Base-by-base conservation (phyloP, 2,888 invertebrate species). In the Lordiphosa andalusiaca region DNA sequence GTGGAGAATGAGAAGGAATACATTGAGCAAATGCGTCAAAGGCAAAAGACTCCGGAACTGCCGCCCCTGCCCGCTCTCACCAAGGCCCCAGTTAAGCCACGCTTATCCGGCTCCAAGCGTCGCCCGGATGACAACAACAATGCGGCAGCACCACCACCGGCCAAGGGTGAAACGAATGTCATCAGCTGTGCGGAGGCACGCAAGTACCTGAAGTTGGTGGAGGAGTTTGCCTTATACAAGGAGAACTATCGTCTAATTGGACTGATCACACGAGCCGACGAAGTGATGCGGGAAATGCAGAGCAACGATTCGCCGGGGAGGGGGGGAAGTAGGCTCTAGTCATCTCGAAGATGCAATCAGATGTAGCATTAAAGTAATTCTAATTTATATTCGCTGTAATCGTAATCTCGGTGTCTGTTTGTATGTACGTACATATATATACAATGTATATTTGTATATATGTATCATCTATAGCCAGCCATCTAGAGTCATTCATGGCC, bases 171-270 rank as follows among this genome's bases (percentile, higher is more conserved):
- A 13, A 33, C 55, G 2, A 46, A 13, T 30, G 65, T 63, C 46
- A 73, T 74, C 38, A 83, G 70, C 61, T 87, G 85, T 53, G 68
- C 68, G 10, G 84, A 86, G 48, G 88, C 88, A 9, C 85, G 89
- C 46, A 86, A 81, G 67, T 88, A 87, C 67, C 82, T 88, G 54
- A 88, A 88, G 53, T 68, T 84, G 16, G 42, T 88, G 16, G 87
- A 88, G 55, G 87, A 88, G 58, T 88, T 88, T 50, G 88, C 88
- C 3, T 63, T 88, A 30, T 69, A 83, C 42, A 84, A 82, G 58
- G 87, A 86, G 47, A 88, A 89, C 55, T 87, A 86, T 54, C 82
- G 88, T 9, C 70, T 88, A 2, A 88, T 89, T 55, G 88, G 84
- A 1, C 63, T 89, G 16, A 86, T 88, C 37, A 88, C 87, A 9